phyloP scores from a whole-genome alignment of 2,797 vertebrate genomes.

The Tachyglossus aculeatus region DNA sequence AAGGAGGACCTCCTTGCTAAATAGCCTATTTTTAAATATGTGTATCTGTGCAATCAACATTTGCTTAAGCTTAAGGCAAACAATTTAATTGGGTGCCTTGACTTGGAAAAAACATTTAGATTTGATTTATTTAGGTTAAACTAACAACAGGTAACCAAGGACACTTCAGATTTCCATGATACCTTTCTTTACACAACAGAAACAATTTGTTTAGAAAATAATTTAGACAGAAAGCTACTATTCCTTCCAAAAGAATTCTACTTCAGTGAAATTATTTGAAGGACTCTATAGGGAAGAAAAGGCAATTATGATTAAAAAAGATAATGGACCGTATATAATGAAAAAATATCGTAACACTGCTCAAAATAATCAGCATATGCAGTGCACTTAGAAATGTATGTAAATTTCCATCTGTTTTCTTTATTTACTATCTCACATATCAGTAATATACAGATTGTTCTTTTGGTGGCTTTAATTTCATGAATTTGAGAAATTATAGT shows the following conservation, averaged over 20 bases:
- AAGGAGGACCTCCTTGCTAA: too few species aligned
- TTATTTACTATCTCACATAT: constrained; percentile 18
- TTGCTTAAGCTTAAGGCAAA: too few species aligned
- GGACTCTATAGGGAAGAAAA: neutral
- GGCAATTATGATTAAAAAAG: neutral
- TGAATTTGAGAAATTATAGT: too few species aligned
- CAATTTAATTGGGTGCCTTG: too few species aligned
- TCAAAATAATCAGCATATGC: constrained; percentile 2
- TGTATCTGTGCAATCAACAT: too few species aligned
- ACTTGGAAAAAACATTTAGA: too few species aligned
- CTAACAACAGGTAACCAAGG: too few species aligned
- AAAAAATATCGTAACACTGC: constrained; percentile 10
- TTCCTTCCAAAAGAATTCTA: neutral
- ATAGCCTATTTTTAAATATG: too few species aligned
- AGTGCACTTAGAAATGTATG: constrained; percentile 3
- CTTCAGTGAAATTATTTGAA: constrained; percentile 11
- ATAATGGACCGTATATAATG: neutral
- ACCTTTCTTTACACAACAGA: too few species aligned
- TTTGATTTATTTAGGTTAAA: too few species aligned
- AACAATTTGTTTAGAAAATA: constrained; percentile 21
- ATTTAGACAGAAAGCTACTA: constrained; percentile 25
- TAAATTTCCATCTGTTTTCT: neutral
- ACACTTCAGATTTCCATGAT: too few species aligned
- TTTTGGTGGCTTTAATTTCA: too few species aligned
- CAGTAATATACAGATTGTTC: neutral